These are phyloP conservation scores for Elgaria multicarinata DNA, from an alignment of 2,113 vertebrate species.

Conservation along the genomic window DNA sequence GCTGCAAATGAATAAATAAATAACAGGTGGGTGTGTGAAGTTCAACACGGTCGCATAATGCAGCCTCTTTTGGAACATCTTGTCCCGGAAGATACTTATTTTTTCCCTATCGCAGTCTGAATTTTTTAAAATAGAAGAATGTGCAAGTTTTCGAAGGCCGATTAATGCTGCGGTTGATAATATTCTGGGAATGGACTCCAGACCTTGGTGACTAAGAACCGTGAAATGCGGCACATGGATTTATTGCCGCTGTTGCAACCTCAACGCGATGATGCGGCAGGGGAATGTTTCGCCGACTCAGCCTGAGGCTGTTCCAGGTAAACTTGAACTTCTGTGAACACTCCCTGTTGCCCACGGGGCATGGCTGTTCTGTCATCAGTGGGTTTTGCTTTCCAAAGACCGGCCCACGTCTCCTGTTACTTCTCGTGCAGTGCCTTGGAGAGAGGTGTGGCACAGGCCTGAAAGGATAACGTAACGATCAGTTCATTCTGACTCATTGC, in stretches of 20 bases:
- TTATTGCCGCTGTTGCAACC: background rate
- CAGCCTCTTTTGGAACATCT: background rate
- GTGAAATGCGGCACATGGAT: background rate
- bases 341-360: background rate
- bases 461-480: background rate
- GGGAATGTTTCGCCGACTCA: background rate
- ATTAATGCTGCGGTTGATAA: background rate
- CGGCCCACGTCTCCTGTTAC: background rate
- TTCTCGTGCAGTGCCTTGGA: background rate
- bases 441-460: background rate
- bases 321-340: background rate
- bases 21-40: background rate
- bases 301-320: background rate
- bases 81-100: background rate
- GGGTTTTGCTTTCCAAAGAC: background rate
- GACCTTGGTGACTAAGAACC: background rate
- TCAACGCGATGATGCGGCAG: background rate
- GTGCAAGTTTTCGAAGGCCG: slow-evolving; percentile 19
- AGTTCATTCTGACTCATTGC: background rate
- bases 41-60: background rate
- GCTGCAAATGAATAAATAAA: background rate
- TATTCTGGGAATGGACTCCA: fast-evolving
- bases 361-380: background rate
- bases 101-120: too few species aligned
- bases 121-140: background rate